These are phyloP conservation scores for Darevskia mixta DNA, from an alignment of 2,797 vertebrate species.

Conservation along the genomic window DNA sequence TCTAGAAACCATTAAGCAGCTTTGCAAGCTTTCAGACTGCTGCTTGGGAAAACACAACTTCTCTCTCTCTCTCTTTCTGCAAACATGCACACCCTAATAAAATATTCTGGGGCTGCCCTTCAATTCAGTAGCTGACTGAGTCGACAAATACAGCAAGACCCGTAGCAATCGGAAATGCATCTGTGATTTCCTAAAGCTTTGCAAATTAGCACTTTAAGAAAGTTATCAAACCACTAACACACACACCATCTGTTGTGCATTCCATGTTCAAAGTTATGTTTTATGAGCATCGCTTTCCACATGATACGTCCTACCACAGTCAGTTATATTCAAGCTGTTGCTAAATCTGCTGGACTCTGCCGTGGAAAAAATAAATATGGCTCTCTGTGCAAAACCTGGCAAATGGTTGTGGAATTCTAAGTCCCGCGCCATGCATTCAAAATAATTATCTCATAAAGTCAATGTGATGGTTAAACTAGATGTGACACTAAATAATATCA, in stretches of 20 bases:
- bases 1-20: not conserved
- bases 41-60: not conserved
- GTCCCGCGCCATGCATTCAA: not conserved
- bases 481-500: no score
- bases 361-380: not conserved
- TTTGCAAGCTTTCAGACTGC: not conserved
- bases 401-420: slow-evolving; percentile 19
- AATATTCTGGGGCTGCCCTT: not conserved
- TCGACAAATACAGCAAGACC: not conserved
- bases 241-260: not conserved
- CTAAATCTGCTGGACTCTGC: not conserved
- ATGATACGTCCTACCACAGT: not conserved
- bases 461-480: not conserved
- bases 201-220: not conserved
- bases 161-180: not conserved
- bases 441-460: not conserved
- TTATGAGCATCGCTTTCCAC: accelerated
- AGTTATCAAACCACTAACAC: no score
- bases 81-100: not conserved
- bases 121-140: not conserved
- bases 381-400: not conserved
- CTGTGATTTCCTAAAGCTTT: not conserved
- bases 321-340: not conserved
- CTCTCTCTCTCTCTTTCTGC: not conserved
- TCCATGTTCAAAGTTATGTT: accelerated